Conservation (phyloP, 2,888 invertebrate species). For the Chrysina gloriosa region DNA sequence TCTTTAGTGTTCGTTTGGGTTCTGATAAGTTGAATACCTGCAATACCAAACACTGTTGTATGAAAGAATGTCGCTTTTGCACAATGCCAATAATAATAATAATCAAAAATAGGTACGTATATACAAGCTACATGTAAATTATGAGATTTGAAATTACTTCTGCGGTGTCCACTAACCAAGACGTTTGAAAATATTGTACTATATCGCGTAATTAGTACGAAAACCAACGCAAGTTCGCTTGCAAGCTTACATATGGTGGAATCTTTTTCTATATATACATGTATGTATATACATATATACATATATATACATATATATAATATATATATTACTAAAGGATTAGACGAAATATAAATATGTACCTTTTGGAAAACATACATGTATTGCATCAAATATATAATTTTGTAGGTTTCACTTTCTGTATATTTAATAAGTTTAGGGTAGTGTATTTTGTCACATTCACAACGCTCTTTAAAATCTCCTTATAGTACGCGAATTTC, state of each 20-base stretch:
- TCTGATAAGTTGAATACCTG: conserved; percentile 91
- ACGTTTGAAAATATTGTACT: too few species aligned
- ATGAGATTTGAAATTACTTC: too few species aligned
- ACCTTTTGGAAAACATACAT: conserved; percentile 1
- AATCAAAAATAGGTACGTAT: neutral
- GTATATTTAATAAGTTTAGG: too few species aligned
- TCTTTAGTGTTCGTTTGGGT: conserved; percentile 72
- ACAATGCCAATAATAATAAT: neutral
- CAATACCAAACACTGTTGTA: conserved; percentile 53
- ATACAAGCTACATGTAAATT: too few species aligned
- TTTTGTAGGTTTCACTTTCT: too few species aligned
- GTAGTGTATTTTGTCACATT: too few species aligned
- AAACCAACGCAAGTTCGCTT: too few species aligned
- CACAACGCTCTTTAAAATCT: too few species aligned
- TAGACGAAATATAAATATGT: too few species aligned
- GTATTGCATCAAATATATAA: too few species aligned
- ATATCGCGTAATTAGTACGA: neutral
- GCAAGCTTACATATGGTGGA: neutral
- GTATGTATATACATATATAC: conserved; percentile 8
- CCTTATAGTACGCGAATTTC: too few species aligned
- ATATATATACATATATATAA: neutral
- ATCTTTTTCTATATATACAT: neutral
- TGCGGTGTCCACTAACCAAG: too few species aligned
- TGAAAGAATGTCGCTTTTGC: neutral
- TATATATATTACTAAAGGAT: neutral